phyloP scores from a whole-genome alignment of 2,797 vertebrate genomes.

The Propithecus deckenii region DNA sequence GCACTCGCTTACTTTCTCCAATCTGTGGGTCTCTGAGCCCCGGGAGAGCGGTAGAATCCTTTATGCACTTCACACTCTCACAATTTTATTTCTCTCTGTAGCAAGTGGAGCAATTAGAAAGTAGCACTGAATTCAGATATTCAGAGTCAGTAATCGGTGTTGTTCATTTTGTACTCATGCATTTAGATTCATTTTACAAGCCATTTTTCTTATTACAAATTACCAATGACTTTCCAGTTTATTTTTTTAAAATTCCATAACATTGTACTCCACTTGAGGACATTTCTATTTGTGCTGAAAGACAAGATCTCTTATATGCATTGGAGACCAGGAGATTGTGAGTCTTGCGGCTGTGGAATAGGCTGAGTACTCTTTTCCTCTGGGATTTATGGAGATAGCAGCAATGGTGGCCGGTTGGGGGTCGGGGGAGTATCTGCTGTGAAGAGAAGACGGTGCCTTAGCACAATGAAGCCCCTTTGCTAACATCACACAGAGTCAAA shows the following conservation, averaged over 20 bases:
- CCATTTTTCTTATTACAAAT: background rate
- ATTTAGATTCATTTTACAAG: constrained; percentile 21
- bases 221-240: background rate
- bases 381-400: background rate
- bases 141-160: background rate
- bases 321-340: background rate
- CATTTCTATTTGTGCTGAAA: constrained; percentile 11
- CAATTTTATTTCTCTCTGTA: constrained; percentile 72
- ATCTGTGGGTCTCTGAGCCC: constrained; percentile 67
- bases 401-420: background rate
- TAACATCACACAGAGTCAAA: background rate
- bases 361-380: background rate
- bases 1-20: constrained; percentile 59
- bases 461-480: background rate
- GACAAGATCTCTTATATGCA: background rate
- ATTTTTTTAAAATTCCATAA: background rate
- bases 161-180: constrained; percentile 5
- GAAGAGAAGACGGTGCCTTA: background rate
- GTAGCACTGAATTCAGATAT: background rate
- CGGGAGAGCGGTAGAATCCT: constrained; percentile 66
- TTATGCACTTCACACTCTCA: constrained; percentile 73
- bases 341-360: background rate
- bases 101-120: constrained; percentile 56
- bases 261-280: background rate
- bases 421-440: too few species aligned